Conservation (phyloP, 1,140 invertebrate species). For the Macrobrachium nipponense region DNA sequence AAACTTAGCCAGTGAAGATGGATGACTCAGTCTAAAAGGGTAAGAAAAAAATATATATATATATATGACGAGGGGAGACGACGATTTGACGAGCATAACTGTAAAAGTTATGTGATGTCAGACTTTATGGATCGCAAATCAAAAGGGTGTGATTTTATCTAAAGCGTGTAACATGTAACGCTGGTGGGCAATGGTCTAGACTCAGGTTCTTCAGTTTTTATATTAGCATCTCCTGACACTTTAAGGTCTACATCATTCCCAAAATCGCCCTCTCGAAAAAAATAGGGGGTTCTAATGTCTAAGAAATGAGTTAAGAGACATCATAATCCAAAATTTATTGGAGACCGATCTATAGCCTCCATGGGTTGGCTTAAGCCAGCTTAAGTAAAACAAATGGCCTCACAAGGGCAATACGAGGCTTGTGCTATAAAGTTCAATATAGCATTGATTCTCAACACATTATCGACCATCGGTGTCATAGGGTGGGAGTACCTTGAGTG, state of each 20-base stretch:
- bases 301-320: conserved; percentile 34
- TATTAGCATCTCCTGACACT: conserved; percentile 38
- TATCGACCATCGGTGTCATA: conserved; percentile 4
- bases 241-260: conserved; percentile 17
- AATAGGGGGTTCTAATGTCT: conserved; percentile 1
- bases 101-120: background rate
- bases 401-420: background rate
- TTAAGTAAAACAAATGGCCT: conserved; percentile 21
- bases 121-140: background rate
- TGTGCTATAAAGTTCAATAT: background rate
- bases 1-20: no score
- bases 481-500: background rate
- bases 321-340: conserved; percentile 51
- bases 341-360: conserved; percentile 19
- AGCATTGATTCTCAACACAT: background rate
- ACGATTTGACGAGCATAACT: no score
- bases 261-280: background rate
- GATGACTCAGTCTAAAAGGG: no score
- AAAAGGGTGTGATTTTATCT: conserved; percentile 20
- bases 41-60: no score
- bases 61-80: no score
- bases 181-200: background rate
- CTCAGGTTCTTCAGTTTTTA: conserved; percentile 30
- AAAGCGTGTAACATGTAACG: background rate
- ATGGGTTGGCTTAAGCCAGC: background rate